Conservation (phyloP, 2,797 vertebrate species). For the Rhabdophis nuchalis region DNA sequence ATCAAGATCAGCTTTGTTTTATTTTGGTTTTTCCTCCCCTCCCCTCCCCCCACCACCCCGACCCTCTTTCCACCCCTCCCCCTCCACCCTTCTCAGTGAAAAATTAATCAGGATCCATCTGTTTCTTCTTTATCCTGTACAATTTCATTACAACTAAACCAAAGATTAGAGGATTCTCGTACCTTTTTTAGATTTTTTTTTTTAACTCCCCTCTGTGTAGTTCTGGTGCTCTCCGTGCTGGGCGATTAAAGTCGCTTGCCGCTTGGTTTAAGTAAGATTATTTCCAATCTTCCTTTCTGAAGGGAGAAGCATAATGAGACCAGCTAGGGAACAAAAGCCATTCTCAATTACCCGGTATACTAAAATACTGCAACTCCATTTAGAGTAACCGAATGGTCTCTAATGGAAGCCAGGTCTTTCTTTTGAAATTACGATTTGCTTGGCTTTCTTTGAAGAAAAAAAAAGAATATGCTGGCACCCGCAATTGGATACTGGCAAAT, state of each 20-base stretch:
- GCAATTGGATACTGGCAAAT: not conserved
- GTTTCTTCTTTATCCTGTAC: slow-evolving; percentile 71
- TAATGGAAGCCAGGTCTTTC: slow-evolving; percentile 21
- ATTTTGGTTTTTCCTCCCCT: not conserved
- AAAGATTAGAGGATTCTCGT: slow-evolving; percentile 74
- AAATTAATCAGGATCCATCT: slow-evolving; percentile 81
- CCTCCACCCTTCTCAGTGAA: slow-evolving; percentile 44
- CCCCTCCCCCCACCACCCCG: fast-evolving
- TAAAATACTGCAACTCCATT: slow-evolving; percentile 53
- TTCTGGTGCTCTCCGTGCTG: slow-evolving; percentile 61
- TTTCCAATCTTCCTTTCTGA: slow-evolving; percentile 68
- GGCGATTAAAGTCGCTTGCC: slow-evolving; percentile 73
- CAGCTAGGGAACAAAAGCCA: slow-evolving; percentile 55
- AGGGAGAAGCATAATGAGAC: slow-evolving; percentile 67
- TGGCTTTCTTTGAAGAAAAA: slow-evolving; percentile 33
- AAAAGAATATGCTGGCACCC: slow-evolving; percentile 26
- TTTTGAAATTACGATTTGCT: slow-evolving; percentile 2
- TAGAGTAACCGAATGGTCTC: not conserved
- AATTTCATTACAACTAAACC: slow-evolving; percentile 77
- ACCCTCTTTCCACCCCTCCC: fast-evolving
- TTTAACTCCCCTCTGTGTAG: slow-evolving; percentile 14
- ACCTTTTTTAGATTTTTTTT: slow-evolving; percentile 42
- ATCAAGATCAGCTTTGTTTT: slow-evolving; percentile 59
- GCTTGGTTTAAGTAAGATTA: slow-evolving; percentile 68
- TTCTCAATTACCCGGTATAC: slow-evolving; percentile 52